Evolutionary conservation across 37 sponge, comb jelly and placozoan genomes (phyloP).

Genomic region (Haliclona indistincta): DNA sequence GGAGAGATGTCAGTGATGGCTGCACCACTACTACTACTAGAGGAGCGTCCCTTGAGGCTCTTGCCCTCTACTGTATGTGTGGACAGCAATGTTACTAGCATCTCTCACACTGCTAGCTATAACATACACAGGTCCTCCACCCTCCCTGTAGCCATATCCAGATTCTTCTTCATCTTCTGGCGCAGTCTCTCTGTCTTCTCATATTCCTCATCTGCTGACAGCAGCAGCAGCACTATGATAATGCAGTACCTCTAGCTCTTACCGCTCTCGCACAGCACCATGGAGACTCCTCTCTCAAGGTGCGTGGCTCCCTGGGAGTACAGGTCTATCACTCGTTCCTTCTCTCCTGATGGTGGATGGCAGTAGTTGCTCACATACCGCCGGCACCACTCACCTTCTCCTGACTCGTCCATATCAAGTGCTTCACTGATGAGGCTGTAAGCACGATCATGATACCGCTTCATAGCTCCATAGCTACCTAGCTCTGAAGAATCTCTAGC

Average conservation of each 20-base stretch:
- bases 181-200: conserved; percentile 33
- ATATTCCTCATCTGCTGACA: conserved; percentile 17
- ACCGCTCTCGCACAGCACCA: too few species aligned
- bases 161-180: conserved; percentile 51
- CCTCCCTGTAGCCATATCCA: conserved; percentile 62
- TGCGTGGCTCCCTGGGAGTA: conserved; percentile 53
- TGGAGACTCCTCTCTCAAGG: conserved; percentile 57
- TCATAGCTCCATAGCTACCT: conserved; percentile 20
- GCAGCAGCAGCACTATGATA: neutral
- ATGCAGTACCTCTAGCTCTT: conserved; percentile 23
- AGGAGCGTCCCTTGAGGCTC: too few species aligned
- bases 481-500: too few species aligned
- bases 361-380: neutral
- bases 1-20: too few species aligned
- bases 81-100: neutral
- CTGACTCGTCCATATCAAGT: conserved; percentile 66
- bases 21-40: too few species aligned
- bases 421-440: conserved; percentile 47
- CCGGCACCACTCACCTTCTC: conserved; percentile 15
- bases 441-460: conserved; percentile 43
- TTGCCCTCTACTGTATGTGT: too few species aligned
- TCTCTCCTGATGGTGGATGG: conserved; percentile 29
- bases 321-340: conserved; percentile 38
- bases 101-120: neutral
- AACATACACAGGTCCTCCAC: conserved; percentile 45